Evolutionary conservation across 2,888 invertebrate genomes (phyloP), one percentile per base, ranked within the genome.

Genomic region (Micoletzkya japonica): DNA sequence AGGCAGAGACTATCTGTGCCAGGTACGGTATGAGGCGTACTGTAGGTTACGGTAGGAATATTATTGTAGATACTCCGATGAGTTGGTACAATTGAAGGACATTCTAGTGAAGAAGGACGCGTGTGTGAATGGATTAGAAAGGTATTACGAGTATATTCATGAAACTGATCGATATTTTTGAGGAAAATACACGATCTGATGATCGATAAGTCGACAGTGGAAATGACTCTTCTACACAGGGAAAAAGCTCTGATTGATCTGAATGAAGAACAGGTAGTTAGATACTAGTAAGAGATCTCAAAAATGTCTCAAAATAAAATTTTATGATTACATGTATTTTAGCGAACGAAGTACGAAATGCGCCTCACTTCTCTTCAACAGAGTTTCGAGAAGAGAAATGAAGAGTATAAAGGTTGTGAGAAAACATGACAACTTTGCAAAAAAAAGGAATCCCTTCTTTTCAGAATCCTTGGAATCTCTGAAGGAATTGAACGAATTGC

Each of bases 391-490:
- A 24, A 28, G 30, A 4, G 64, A 24, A 66, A 66, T 24, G 64
- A 66, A 10, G 64, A 66, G 26, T 66, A 54, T 24, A 54, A 52
- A 37, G 64, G 64, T 66, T 6, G 39, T 39, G 39, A 39, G 39
- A 39, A 39, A 39, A 17, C 39, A 39, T 7, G 39, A 17, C 39
- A 39, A 39, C 17, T 39, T 39, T 39, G 17, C 17, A 7, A 10
- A 39, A 44, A 14, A 14, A 14, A 10, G 10, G 14, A 44, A 44
- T 14, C 44, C 20, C 20, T 20, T 44, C 10, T 44, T 44, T 44
- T 44, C 28, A 66, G 64, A 66, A 66, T 54, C 54, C 37, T 24
- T 28, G 4, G 64, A 66, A 26, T 66, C 64, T 54, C 64, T 66
- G 37, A 37, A 20, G 20, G 64, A 66, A 54, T 3, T 66, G 54